Conservation (phyloP, 2,888 invertebrate genomes). For the Tethea ocularis region DNA sequence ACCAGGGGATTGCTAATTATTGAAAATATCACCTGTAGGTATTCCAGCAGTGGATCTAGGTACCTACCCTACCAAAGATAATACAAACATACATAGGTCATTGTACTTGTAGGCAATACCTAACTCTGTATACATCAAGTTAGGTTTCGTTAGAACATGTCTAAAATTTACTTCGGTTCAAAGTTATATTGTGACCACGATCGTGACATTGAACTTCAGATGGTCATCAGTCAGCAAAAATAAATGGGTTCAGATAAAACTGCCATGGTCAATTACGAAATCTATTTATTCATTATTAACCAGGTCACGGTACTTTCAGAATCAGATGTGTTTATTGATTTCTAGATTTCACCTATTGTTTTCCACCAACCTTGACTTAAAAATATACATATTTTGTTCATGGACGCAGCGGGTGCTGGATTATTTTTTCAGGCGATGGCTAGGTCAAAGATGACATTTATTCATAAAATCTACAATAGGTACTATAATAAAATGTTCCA, state of each 20-base stretch:
- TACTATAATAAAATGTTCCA: too few relatives aligned
- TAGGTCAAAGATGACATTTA: background rate
- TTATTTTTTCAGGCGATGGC: background rate
- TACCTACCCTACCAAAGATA: too few relatives aligned
- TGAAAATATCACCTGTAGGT: too few relatives aligned
- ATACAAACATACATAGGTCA: too few relatives aligned
- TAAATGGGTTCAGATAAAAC: conserved; percentile 33
- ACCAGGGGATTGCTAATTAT: too few relatives aligned
- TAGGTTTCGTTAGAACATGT: too few relatives aligned
- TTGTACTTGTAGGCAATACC: too few relatives aligned
- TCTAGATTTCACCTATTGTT: conserved; percentile 41
- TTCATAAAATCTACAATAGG: background rate
- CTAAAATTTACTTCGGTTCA: background rate
- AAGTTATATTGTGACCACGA: too few relatives aligned
- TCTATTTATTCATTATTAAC: conserved; percentile 38
- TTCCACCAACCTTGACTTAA: conserved; percentile 42
- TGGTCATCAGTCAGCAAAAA: conserved; percentile 29
- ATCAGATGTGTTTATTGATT: conserved; percentile 43
- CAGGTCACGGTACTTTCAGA: conserved; percentile 60
- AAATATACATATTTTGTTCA: conserved; percentile 1
- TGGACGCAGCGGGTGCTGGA: background rate
- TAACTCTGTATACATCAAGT: too few relatives aligned
- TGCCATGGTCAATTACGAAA: conserved; percentile 59
- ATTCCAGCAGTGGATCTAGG: too few relatives aligned
- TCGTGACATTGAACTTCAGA: conserved; percentile 60